A percentile compares a stretch with the other conserved stretches of the same genome.
Evolutionary conservation across 2,888 invertebrate species (phyloP).

Genomic region (Geotrupes spiniger): DNA sequence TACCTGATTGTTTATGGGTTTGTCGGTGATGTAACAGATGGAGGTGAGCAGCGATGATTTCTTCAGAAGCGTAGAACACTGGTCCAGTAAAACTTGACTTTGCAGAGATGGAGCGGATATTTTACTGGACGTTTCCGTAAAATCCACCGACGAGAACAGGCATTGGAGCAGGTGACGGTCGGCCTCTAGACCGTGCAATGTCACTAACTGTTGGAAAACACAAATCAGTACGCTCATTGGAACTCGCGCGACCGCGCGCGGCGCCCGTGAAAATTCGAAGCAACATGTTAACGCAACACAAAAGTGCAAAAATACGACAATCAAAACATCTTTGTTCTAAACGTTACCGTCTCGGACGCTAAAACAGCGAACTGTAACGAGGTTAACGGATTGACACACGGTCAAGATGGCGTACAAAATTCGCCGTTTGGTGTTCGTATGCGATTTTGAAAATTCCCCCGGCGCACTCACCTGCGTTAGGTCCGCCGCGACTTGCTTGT

Average conservation of each 20-base stretch:
- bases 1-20: conserved; percentile 72
- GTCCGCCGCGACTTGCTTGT: conserved; percentile 85
- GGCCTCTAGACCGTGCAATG: conserved; percentile 92
- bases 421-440: too few species aligned
- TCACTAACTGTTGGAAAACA: conserved; percentile 68
- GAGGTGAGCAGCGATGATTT: conserved; percentile 86
- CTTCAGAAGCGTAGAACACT: conserved; percentile 74
- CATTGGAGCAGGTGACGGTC: conserved; percentile 95
- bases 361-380: conserved; percentile 26
- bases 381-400: conserved; percentile 18
- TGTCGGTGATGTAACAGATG: conserved; percentile 85
- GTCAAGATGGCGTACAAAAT: conserved; percentile 19
- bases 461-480: conserved; percentile 77
- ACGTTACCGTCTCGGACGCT: conserved; percentile 35
- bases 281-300: conserved; percentile 21
- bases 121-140: conserved; percentile 64
- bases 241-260: conserved; percentile 10
- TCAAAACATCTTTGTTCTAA: conserved; percentile 45
- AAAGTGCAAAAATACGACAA: conserved; percentile 33
- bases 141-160: conserved; percentile 86
- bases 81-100: conserved; percentile 74
- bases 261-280: conserved; percentile 14
- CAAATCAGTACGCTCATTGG: conserved; percentile 6
- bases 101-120: conserved; percentile 59
- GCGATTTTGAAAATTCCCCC: not conserved